These are phyloP conservation scores for Pteronura brasiliensis DNA, from an alignment of 2,113 vertebrate genomes.

Conservation along the genomic window DNA sequence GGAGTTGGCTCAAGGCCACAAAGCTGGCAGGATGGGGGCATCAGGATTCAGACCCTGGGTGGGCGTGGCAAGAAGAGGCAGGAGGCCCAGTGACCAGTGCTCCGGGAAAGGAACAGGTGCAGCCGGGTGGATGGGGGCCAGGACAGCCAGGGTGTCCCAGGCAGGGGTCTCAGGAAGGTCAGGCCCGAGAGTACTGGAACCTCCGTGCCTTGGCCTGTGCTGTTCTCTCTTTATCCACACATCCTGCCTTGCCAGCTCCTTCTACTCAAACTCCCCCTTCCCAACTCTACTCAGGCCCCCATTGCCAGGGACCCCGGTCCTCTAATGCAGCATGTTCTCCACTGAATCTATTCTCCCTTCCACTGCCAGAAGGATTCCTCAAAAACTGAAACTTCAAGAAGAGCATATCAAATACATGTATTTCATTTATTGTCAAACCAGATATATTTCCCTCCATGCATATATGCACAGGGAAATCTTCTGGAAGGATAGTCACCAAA, in stretches of 20 bases:
- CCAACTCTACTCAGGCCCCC: background rate
- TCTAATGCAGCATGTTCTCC: background rate
- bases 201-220: background rate
- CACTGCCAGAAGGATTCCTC: background rate
- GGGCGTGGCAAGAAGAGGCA: background rate
- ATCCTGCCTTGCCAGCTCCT: background rate
- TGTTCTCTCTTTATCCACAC: background rate
- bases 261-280: background rate
- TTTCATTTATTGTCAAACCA: background rate
- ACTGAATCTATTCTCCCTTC: background rate
- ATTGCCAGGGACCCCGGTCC: fast-evolving
- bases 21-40: background rate
- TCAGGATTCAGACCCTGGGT: background rate
- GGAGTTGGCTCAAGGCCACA: background rate
- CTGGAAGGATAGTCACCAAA: background rate
- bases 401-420: background rate
- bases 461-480: background rate
- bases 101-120: background rate
- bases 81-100: background rate
- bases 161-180: background rate
- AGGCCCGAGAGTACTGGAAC: background rate
- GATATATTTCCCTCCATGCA: background rate
- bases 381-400: background rate
- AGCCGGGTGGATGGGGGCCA: no score
- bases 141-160: background rate